These are phyloP conservation scores for Struthio camelus DNA, from an alignment of 2,113 vertebrate genomes.

Conservation along the genomic window DNA sequence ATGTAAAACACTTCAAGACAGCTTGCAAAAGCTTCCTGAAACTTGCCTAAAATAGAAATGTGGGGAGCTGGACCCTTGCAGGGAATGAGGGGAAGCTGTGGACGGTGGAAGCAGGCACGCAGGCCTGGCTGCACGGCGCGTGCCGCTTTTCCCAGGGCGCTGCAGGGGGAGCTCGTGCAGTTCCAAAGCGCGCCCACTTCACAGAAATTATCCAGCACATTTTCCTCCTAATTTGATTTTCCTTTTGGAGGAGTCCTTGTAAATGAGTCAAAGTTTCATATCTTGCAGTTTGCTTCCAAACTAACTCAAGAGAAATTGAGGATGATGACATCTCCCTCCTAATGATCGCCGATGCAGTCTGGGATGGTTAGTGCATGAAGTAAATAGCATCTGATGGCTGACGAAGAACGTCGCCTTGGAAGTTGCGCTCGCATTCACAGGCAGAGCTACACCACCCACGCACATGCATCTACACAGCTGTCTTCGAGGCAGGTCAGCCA, in stretches of 20 bases:
- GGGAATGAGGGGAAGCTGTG: background rate
- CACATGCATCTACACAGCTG: background rate
- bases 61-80: background rate
- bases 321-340: rapidly evolving
- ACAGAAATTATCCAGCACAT: background rate
- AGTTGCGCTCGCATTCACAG: rapidly evolving
- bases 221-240: background rate
- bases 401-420: rapidly evolving
- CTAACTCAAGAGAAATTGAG: background rate
- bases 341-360: background rate
- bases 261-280: background rate
- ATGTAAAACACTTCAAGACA: background rate
- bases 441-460: no score
- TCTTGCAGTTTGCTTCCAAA: background rate
- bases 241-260: background rate
- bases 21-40: background rate
- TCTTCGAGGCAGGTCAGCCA: background rate
- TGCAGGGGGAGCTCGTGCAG: slow-evolving; percentile 50
- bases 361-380: rapidly evolving
- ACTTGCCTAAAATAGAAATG: background rate
- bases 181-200: background rate
- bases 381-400: rapidly evolving
- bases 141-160: background rate
- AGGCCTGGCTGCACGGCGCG: background rate
- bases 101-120: background rate